Evolutionary conservation across 2,113 vertebrate species (phyloP), one percentile per base, ranked within the genome.

Genomic region (Origma solitaria): DNA sequence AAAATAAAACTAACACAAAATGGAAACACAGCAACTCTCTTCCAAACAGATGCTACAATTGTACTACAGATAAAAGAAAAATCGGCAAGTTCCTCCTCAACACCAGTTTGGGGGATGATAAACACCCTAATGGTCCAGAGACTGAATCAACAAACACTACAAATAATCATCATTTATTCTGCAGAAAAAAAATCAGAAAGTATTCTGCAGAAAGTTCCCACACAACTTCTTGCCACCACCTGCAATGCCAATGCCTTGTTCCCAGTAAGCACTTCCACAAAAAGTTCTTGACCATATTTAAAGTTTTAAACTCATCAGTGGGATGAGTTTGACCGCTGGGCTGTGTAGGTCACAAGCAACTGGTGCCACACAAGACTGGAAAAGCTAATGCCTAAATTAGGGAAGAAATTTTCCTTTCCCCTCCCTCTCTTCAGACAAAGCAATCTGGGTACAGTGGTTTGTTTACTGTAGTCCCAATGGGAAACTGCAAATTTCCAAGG

Each of bases 351-450:
- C 70, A 49, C 24, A 56, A 71, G 20, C 19, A 82, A 35, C 13
- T 27, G 27, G 24, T 86, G 66, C 56, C 60, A 83, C 49, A 49
- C 22, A 16, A 79, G 70, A 64, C 38, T 71, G 40, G 57, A 79
- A 84, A 89, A 91, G 42, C 18, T 58, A 76, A 91, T 87, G 84
- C 35, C 91, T 85, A 87, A 95, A 95, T 92, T 86, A 92, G 88
- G 90, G 42, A 90, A 93, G 66, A 88, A 86, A n/a, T 73, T 47
- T 73, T 66, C 50, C 51, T 50, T 50, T 58, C 64, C 68, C 47
- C 58, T 94, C 82, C 79, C 35, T 42, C 56, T 82, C 79, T 60
- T 71, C 76, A 51, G 45, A 82, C 50, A 40, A 77, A 90, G 42
- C 58, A 45, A 42, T 72, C 12, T 54, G 75, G 50, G 37, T 20